These are phyloP conservation scores for Hypomecis punctinalis DNA, from an alignment of 2,888 invertebrate genomes.

Conservation along the genomic window DNA sequence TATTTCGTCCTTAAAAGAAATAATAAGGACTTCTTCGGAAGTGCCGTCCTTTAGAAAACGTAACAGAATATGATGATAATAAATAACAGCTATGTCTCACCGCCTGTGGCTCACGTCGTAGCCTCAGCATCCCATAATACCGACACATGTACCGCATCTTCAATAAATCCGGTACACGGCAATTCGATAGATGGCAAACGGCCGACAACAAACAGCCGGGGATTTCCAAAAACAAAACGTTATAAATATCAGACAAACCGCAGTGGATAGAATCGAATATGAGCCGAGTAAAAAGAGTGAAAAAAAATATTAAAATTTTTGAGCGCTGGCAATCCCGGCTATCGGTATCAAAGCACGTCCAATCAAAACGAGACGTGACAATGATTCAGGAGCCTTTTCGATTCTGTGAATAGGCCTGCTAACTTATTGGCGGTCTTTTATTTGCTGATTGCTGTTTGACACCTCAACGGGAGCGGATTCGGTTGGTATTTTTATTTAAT, in stretches of 20 bases:
- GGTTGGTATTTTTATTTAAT: conserved; percentile 69
- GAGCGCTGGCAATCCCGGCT: conserved; percentile 78
- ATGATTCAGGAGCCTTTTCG: conserved; percentile 80
- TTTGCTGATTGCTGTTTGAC: conserved; percentile 82
- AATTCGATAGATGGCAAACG: conserved; percentile 62
- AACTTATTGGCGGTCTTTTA: conserved; percentile 82
- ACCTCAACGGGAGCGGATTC: conserved; percentile 71
- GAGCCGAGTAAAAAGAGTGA: conserved; percentile 56
- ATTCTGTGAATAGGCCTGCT: conserved; percentile 77
- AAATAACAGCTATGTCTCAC: conserved; percentile 27
- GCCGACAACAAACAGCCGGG: conserved; percentile 47
- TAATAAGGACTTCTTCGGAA: background rate
- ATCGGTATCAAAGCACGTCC: conserved; percentile 84
- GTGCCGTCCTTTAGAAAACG: conserved; percentile 1
- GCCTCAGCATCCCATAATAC: conserved; percentile 29
- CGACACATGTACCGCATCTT: conserved; percentile 38
- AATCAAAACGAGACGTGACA: conserved; percentile 84
- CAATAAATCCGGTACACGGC: conserved; percentile 50
- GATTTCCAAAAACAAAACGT: conserved; percentile 69
- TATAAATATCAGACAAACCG: conserved; percentile 76
- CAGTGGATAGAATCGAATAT: conserved; percentile 77
- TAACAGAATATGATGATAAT: conserved; percentile 18
- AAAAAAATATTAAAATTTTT: conserved; percentile 79
- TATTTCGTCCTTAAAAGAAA: background rate
- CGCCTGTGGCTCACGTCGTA: conserved; percentile 27